phyloP scores from a whole-genome alignment of 1,140 invertebrate species.

The Nebria ingens region DNA sequence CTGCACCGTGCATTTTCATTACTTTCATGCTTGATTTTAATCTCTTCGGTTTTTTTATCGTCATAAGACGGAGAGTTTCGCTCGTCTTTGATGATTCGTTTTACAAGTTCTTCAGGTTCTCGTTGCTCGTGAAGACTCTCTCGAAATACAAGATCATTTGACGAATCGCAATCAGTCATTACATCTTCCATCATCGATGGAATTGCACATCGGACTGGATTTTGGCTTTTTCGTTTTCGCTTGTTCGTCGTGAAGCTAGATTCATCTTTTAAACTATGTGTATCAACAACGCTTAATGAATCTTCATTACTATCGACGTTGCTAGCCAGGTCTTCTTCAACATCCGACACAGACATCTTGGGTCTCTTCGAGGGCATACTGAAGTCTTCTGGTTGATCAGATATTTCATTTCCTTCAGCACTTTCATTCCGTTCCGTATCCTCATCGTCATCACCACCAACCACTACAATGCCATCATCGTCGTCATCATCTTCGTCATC shows the following conservation, averaged over 20 bases:
- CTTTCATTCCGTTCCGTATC: slow-evolving; percentile 33
- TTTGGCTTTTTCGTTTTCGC: slow-evolving; percentile 83
- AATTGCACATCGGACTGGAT: slow-evolving; percentile 74
- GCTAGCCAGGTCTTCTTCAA: slow-evolving; percentile 53
- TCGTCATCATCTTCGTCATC: slow-evolving; percentile 41
- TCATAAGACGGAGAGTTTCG: slow-evolving; percentile 11
- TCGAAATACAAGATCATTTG: slow-evolving; percentile 42
- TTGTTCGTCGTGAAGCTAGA: slow-evolving; percentile 40
- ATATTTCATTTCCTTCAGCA: slow-evolving; percentile 20
- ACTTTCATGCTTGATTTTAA: slow-evolving; percentile 11
- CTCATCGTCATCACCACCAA: slow-evolving; percentile 51
- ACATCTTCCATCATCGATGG: slow-evolving; percentile 37
- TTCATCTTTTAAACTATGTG: slow-evolving; percentile 41
- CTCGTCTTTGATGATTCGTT: slow-evolving; percentile 18
- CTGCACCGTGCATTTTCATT: slow-evolving; percentile 21
- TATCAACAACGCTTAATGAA: slow-evolving; percentile 46
- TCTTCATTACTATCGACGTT: slow-evolving; percentile 67
- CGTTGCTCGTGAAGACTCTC: slow-evolving; percentile 29
- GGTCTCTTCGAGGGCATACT: slow-evolving; percentile 51
- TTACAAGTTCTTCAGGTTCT: slow-evolving; percentile 17
- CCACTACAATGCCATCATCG: slow-evolving; percentile 51
- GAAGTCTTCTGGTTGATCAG: slow-evolving; percentile 54
- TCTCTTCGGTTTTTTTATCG: slow-evolving; percentile 16
- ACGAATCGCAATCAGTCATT: slow-evolving; percentile 50
- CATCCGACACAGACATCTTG: slow-evolving; percentile 48